Conservation (phyloP, 2,888 invertebrate species). For the Panopea generosa region DNA sequence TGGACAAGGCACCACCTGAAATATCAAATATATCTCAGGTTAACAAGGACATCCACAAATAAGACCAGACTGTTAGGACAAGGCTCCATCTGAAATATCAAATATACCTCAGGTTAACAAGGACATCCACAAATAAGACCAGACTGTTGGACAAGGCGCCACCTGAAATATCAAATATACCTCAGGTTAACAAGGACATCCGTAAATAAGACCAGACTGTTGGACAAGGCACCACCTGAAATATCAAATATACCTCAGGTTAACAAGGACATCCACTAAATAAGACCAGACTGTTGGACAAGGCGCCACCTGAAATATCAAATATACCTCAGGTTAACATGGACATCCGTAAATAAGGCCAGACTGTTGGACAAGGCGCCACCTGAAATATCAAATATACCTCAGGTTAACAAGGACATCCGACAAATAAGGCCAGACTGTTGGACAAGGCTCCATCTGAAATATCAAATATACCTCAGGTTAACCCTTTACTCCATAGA, state of each 20-base stretch:
- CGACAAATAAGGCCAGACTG: too few species aligned
- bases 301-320: conserved; percentile 88
- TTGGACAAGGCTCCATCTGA: too few species aligned
- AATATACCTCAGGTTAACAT: conserved; percentile 91
- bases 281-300: too few species aligned
- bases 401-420: too few species aligned
- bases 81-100: too few species aligned
- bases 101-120: too few species aligned
- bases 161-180: conserved; percentile 6
- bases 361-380: conserved; percentile 91
- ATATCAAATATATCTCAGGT: conserved; percentile 6
- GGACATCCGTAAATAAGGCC: conserved; percentile 97
- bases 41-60: too few species aligned
- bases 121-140: too few species aligned
- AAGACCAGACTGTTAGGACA: too few species aligned
- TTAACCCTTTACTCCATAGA: too few species aligned
- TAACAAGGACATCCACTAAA: conserved; percentile 99
- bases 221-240: conserved; percentile 90
- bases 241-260: conserved; percentile 88
- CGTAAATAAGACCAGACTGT: conserved; percentile 94
- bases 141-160: too few species aligned
- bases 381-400: conserved; percentile 86
- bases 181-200: conserved; percentile 99
- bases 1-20: conserved; percentile 90
- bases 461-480: too few species aligned